Evolutionary conservation across 35 echinoderm and acorn worm genomes (phyloP).

Genomic region (Stichopus chloronotus): DNA sequence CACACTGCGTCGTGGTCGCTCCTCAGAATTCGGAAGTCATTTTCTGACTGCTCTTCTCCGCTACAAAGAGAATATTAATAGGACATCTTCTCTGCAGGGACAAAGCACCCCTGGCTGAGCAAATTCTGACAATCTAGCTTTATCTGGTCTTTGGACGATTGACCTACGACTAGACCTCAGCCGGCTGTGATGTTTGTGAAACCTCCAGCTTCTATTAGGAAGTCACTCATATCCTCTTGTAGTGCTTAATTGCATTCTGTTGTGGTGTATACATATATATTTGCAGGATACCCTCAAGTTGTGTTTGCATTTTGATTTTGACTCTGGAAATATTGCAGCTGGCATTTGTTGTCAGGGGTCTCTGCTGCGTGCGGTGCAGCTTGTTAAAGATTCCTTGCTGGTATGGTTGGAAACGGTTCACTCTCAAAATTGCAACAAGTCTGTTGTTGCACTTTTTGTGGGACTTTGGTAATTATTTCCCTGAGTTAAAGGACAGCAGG

Average conservation of each 20-base stretch:
- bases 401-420: too few relatives aligned
- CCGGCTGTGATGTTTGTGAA: too few relatives aligned
- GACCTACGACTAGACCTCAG: not conserved
- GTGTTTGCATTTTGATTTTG: not conserved
- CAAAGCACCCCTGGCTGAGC: conserved; percentile 40
- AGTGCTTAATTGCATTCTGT: not conserved
- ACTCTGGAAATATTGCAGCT: not conserved
- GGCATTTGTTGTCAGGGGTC: not conserved
- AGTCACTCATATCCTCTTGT: not conserved
- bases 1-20: not conserved
- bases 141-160: too few relatives aligned
- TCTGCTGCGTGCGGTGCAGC: too few relatives aligned
- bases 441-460: too few relatives aligned
- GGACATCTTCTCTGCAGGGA: conserved; percentile 5
- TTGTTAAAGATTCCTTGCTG: too few relatives aligned
- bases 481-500: too few relatives aligned
- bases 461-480: too few relatives aligned
- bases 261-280: not conserved
- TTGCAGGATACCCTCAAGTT: not conserved
- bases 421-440: too few relatives aligned
- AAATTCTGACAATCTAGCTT: not conserved
- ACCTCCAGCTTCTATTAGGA: not conserved
- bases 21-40: not conserved
- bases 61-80: not conserved
- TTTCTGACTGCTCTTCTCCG: not conserved